Evolutionary conservation across 2,888 invertebrate genomes (phyloP).

Genomic region (Sinelater perroti): DNA sequence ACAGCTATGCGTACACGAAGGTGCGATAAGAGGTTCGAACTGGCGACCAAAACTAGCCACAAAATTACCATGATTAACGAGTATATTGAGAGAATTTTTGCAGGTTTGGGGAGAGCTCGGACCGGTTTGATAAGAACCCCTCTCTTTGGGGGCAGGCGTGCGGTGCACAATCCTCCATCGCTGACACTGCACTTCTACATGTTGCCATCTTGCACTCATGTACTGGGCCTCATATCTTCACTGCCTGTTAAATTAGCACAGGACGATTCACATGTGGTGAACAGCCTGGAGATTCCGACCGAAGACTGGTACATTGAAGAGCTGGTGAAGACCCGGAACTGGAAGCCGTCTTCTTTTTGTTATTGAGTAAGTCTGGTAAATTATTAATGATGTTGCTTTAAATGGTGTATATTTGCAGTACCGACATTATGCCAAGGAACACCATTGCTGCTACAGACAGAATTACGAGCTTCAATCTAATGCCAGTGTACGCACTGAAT

Average conservation of each 20-base stretch:
- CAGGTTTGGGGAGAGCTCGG: conserved; percentile 78
- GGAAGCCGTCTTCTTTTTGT: conserved; percentile 97
- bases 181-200: conserved; percentile 93
- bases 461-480: conserved; percentile 86
- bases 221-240: conserved; percentile 82
- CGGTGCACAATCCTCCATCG: conserved; percentile 89
- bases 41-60: conserved; percentile 76
- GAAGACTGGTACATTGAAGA: conserved; percentile 83
- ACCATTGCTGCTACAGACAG: conserved; percentile 82
- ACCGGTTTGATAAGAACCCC: conserved; percentile 96
- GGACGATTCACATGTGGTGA: conserved; percentile 93
- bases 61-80: neutral
- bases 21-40: conserved; percentile 87
- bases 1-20: conserved; percentile 81
- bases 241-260: conserved; percentile 93
- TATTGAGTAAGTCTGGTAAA: conserved; percentile 78
- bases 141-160: conserved; percentile 83
- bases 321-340: conserved; percentile 83
- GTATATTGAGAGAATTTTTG: conserved; percentile 13
- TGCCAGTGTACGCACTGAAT: conserved; percentile 96
- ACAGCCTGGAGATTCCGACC: conserved; percentile 84
- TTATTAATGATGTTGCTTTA: neutral
- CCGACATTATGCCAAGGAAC: conserved; percentile 87
- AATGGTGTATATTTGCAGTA: conserved; percentile 61
- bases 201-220: conserved; percentile 80